These are phyloP conservation scores for Myotis yumanensis DNA, from an alignment of 2,113 vertebrate genomes.

Conservation along the genomic window DNA sequence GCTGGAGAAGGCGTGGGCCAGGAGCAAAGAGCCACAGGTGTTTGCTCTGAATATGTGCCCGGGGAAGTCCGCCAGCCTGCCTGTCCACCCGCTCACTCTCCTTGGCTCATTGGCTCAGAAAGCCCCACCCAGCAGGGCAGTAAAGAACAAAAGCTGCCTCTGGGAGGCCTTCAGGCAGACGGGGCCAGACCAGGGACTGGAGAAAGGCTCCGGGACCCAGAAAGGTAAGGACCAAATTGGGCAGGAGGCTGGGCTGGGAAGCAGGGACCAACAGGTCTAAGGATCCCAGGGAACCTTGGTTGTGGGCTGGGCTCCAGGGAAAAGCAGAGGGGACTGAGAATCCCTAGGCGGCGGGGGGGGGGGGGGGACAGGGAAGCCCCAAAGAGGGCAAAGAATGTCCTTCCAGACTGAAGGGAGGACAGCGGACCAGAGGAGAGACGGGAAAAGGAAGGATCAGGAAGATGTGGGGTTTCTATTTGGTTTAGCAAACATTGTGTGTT, in stretches of 20 bases:
- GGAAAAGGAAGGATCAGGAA: neutral
- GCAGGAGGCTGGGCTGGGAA: neutral
- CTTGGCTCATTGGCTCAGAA: constrained; percentile 71
- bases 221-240: constrained; percentile 50
- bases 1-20: constrained; percentile 21
- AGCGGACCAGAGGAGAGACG: neutral
- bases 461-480: neutral
- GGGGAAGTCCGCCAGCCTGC: constrained; percentile 7
- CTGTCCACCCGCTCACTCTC: constrained; percentile 58
- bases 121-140: constrained; percentile 65
- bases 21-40: constrained; percentile 33
- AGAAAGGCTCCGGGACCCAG: neutral
- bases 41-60: constrained; percentile 58
- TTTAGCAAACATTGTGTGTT: neutral
- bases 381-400: neutral
- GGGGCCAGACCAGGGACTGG: neutral
- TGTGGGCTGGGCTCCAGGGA: neutral
- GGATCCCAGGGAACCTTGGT: neutral
- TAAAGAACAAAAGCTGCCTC: constrained; percentile 68
- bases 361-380: neutral
- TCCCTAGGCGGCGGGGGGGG: neutral
- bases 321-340: neutral
- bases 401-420: neutral
- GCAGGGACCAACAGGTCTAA: neutral
- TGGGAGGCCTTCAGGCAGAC: constrained; percentile 36